Base-by-base conservation (phyloP, 2,888 invertebrate genomes). In the Drosophila bunnanda region DNA sequence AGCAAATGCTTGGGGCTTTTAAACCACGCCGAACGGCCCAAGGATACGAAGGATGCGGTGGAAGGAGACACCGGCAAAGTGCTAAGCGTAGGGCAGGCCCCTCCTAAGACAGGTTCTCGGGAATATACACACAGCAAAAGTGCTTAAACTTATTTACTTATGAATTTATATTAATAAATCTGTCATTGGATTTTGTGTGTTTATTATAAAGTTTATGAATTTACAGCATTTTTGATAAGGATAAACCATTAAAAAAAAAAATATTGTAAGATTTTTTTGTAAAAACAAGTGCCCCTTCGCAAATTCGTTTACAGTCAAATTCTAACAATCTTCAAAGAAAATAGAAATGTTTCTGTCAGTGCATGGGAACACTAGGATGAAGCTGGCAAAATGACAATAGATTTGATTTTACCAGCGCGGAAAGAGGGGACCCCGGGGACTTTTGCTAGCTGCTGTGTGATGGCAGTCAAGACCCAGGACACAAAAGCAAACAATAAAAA, bases 311-410 rank as follows among this genome's bases (percentile, higher is more conserved):
- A n/a, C n/a, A n/a, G n/a, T n/a, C n/a, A n/a, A n/a, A n/a, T n/a
- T n/a, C n/a, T n/a, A n/a, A n/a, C n/a, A n/a, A 10, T 17, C 9
- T 39, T 39, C 10, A 7, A 13, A 22, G 4, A 7, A 22, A 13
- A 8, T 13, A 15, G 1, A 43, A 9, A 15, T 36, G 5, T 15
- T 44, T 44, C n/a, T n/a, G 9, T 5, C 41, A 43, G 60, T 65
- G 50, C 7, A 28, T 41, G 20, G 28, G 70, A 77, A 69, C 76
- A 77, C 79, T 79, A 76, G 65, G 32, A 60, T 50, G 75, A 65
- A 77, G 82, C 79, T 87, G 85, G 88, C 78, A 87, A 85, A 80
- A 85, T 87, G 88, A 86, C 85, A 86, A 86, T 88, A 87, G 88
- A 86, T 80, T 86, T 87, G 85, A 85, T 82, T 80, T 85, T 85